Evolutionary conservation across 2,888 invertebrate species (phyloP).

Genomic region (Nesidiocoris tenuis): DNA sequence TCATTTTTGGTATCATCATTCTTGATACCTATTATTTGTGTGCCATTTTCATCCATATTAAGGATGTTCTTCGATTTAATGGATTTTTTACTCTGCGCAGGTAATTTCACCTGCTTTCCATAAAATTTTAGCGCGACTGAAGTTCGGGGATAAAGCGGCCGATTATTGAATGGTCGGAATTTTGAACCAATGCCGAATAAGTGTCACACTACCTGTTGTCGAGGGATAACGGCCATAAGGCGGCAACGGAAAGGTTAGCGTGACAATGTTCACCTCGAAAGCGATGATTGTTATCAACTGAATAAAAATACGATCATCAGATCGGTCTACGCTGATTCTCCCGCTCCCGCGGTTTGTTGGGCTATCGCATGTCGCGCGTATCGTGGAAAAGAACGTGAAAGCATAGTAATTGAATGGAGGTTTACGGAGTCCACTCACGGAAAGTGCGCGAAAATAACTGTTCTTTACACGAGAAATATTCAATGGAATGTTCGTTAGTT

Average conservation of each 20-base stretch:
- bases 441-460: not conserved
- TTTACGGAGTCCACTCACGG: conserved; percentile 21
- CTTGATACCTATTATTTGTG: too few species aligned
- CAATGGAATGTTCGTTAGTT: too few species aligned
- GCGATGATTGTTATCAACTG: conserved; percentile 17
- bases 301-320: conserved; percentile 35
- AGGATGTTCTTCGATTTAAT: too few species aligned
- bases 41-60: too few species aligned
- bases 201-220: too few species aligned
- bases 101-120: too few species aligned
- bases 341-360: not conserved
- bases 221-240: not conserved
- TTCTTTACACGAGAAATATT: not conserved
- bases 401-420: conserved; percentile 31
- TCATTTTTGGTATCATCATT: too few species aligned
- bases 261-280: not conserved
- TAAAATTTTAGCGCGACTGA: too few species aligned
- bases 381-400: conserved; percentile 14
- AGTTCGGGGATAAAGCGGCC: too few species aligned
- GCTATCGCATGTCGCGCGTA: conserved; percentile 18
- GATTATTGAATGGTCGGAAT: too few species aligned
- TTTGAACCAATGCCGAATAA: too few species aligned
- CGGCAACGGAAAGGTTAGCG: not conserved
- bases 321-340: conserved; percentile 26
- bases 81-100: too few species aligned